Evolutionary conservation across 2,113 vertebrate species (phyloP).

Genomic region (Himantopus leucocephalus): DNA sequence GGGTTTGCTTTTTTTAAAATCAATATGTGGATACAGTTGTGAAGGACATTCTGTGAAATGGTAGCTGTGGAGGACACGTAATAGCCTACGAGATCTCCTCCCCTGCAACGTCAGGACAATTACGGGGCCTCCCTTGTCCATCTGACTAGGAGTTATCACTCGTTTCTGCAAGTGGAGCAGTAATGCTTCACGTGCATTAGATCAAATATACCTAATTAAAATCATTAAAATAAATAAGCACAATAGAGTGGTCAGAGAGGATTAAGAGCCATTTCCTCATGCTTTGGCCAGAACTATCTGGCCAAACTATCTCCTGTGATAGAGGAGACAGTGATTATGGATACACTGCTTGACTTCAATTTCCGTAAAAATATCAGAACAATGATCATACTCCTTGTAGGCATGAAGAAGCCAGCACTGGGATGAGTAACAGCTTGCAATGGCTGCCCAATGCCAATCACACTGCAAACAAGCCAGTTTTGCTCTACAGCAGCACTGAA

Average conservation of each 20-base stretch:
- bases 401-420: not conserved
- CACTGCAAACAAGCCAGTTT: not conserved
- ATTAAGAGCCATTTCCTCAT: not conserved
- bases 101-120: not conserved
- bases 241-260: not conserved
- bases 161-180: not conserved
- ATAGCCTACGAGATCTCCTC: not conserved
- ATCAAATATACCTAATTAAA: not conserved
- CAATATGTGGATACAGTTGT: not conserved
- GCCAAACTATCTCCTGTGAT: not conserved
- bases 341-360: not conserved
- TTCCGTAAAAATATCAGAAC: not conserved
- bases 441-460: not conserved
- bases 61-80: not conserved
- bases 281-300: not conserved
- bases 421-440: not conserved
- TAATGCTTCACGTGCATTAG: not conserved
- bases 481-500: not conserved
- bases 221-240: not conserved
- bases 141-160: not conserved
- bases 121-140: not conserved
- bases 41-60: not conserved
- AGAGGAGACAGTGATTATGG: not conserved
- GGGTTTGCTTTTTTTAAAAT: not conserved
- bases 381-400: not conserved